Conservation (phyloP, 2,797 vertebrate species). For the Paramormyrops hopkinsi region DNA sequence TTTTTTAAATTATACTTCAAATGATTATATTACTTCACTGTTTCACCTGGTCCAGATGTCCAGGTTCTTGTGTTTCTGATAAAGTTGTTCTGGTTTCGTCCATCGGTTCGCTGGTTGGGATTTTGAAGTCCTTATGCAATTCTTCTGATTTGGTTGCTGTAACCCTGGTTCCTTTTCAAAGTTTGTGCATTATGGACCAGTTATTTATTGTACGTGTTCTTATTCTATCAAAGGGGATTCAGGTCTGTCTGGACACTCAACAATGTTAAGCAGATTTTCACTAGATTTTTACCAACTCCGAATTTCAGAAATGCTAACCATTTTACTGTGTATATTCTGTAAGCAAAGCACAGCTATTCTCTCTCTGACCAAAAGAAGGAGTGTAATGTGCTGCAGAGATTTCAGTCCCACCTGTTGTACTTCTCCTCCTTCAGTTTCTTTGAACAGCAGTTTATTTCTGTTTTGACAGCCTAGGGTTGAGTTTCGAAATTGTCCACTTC, state of each 20-base stretch:
- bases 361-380: not conserved
- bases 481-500: not conserved
- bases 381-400: not conserved
- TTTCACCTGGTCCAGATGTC: not conserved
- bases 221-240: not conserved
- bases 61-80: not conserved
- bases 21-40: not conserved
- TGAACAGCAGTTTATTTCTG: not conserved
- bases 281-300: not conserved
- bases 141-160: not conserved
- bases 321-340: not conserved
- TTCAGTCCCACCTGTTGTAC: not conserved
- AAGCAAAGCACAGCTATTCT: not conserved
- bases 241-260: not conserved
- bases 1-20: not conserved
- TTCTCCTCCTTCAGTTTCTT: not conserved
- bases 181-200: not conserved
- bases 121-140: not conserved
- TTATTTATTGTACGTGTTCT: not conserved
- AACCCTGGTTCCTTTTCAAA: not conserved
- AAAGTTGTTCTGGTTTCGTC: not conserved
- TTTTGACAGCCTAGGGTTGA: not conserved
- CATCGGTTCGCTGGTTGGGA: not conserved
- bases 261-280: not conserved
- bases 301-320: not conserved